Evolutionary conservation across 2,797 vertebrate genomes (phyloP).

Genomic region (Cuculus canorus): DNA sequence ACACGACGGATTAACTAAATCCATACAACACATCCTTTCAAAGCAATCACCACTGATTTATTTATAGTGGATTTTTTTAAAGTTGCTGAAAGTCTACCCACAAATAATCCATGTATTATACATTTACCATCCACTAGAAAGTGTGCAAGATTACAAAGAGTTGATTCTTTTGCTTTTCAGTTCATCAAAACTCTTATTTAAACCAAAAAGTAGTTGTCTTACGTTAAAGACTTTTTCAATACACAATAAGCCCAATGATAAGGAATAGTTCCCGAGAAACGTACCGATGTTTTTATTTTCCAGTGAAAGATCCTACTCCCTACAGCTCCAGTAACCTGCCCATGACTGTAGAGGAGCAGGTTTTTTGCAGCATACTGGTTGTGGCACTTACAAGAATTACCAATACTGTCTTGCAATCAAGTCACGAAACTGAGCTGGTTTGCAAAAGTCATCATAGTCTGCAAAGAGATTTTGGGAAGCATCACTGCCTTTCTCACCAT

Average conservation of each 20-base stretch:
- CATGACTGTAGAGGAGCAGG: neutral
- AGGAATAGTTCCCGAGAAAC: neutral
- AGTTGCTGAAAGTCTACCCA: constrained; percentile 4
- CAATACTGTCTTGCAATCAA: neutral
- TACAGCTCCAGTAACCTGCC: neutral
- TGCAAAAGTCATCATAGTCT: neutral
- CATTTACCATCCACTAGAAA: neutral
- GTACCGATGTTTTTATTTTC: neutral
- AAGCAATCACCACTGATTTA: neutral
- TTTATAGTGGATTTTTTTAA: neutral
- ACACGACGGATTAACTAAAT: neutral
- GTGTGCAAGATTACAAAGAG: neutral
- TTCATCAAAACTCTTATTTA: neutral
- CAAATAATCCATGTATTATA: constrained; percentile 17
- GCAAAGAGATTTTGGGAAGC: neutral
- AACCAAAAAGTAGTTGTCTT: neutral
- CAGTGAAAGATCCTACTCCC: neutral
- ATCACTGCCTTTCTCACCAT: neutral
- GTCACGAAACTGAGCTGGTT: neutral
- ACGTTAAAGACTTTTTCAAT: neutral
- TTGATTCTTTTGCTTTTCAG: neutral
- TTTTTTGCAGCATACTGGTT: neutral
- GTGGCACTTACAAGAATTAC: neutral
- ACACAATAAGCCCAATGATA: neutral
- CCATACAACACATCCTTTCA: neutral